Conservation (phyloP, 2,113 vertebrate genomes). For the Tretioscincus oriximinensis region DNA sequence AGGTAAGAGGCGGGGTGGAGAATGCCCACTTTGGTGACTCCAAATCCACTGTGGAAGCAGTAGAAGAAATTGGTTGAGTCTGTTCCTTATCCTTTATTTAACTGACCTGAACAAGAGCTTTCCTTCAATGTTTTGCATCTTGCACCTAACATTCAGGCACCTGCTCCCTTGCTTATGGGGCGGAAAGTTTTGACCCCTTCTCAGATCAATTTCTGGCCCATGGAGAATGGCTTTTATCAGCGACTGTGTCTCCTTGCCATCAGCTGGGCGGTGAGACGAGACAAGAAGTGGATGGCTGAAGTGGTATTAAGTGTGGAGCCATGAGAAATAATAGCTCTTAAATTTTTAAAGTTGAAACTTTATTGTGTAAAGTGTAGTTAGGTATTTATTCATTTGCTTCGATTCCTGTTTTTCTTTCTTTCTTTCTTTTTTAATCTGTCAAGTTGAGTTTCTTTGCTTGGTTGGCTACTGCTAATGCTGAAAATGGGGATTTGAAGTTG, state of each 20-base stretch:
- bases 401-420: not conserved
- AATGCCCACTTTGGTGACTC: not conserved
- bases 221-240: slow-evolving; percentile 6
- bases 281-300: slow-evolving; percentile 5
- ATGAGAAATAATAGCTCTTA: slow-evolving; percentile 9
- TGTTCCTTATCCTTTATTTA: not conserved
- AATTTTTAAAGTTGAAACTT: slow-evolving; percentile 17
- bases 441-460: slow-evolving; percentile 9
- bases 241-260: not conserved
- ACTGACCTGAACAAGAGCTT: not conserved
- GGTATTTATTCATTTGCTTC: slow-evolving; percentile 19
- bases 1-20: no score
- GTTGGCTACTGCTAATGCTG: not conserved
- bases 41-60: not conserved
- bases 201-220: slow-evolving; percentile 16
- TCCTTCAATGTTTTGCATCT: not conserved
- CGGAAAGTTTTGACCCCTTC: not conserved
- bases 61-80: not conserved
- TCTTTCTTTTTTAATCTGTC: slow-evolving; percentile 16
- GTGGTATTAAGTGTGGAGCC: slow-evolving; percentile 13
- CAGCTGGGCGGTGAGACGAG: slow-evolving; percentile 15
- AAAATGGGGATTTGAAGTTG: no score
- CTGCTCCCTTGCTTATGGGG: not conserved
- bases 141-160: not conserved
- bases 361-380: slow-evolving; percentile 17